Percentiles rank a stretch among this genome's conserved stretches.
These are phyloP conservation scores for Ischnus inquisitorius DNA, from an alignment of 2,888 invertebrate species.

Conservation along the genomic window DNA sequence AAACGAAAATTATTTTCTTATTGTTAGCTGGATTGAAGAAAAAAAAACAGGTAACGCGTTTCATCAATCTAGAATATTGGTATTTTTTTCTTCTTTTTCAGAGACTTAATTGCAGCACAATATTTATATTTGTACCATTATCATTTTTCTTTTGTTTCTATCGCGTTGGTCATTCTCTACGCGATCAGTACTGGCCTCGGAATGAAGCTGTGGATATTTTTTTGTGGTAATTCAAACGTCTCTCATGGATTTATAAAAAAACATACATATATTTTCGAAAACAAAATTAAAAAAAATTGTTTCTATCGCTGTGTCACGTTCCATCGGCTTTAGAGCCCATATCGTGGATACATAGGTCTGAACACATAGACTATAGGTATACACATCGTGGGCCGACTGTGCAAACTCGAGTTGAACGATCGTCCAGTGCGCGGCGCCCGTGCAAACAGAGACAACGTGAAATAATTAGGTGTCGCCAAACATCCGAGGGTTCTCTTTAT, in stretches of 20 bases:
- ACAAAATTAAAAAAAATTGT: constrained; percentile 2
- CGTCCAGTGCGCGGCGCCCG: constrained; percentile 44
- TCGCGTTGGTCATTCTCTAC: background rate
- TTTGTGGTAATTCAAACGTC: background rate
- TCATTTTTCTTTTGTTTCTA: background rate
- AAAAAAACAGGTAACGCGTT: no score
- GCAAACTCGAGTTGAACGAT: constrained; percentile 55
- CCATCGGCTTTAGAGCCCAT: constrained; percentile 20
- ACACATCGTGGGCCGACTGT: constrained; percentile 47
- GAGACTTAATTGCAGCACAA: no score
- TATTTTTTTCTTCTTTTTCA: no score
- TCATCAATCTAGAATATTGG: no score
- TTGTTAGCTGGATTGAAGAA: no score
- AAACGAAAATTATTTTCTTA: no score
- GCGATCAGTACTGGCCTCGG: background rate
- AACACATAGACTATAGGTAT: constrained; percentile 13
- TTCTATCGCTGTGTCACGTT: constrained; percentile 11
- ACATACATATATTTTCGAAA: background rate
- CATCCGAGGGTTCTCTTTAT: constrained; percentile 73
- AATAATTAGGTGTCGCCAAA: constrained; percentile 78
- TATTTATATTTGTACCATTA: no score
- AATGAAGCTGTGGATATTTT: background rate
- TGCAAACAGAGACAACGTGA: constrained; percentile 69
- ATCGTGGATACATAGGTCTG: background rate
- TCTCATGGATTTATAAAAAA: background rate